Base-by-base conservation (phyloP, 2,797 vertebrate species). In the Chelidonichthys spinosus region DNA sequence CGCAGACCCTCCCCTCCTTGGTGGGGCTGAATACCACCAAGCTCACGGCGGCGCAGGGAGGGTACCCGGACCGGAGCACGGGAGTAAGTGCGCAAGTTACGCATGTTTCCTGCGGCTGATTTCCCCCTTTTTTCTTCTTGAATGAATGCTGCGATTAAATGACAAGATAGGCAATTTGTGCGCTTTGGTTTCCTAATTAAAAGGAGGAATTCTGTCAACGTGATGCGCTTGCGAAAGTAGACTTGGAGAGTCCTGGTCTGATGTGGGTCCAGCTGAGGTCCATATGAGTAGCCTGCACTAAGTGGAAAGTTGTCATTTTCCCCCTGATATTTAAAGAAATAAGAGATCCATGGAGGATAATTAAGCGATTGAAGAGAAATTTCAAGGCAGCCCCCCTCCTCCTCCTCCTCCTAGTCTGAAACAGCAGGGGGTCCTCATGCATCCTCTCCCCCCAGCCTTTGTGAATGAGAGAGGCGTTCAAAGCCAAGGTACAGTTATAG, bases 1-100 rank as follows among this genome's bases (percentile, higher is more conserved):
- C 96, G 88, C 97, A 98, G 95, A 98, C 96, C 71, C 93, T 98
- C 92, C 97, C 97, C 74, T 96, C 96, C 43, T 93, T 98, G 87
- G 97, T 97, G 92, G 97, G 97, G 89, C 96, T 98, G 87, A 98
- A 98, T 87, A 97, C 95, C 76, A 98, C 97, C 90, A 95, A 93
- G 94, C 94, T 99, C 74, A 96, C 96, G 78, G 97, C 96, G 71
- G 97, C 97, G 79, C 94, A 96, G 81, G 96, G 95, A 78, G 96
- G 96, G 67, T 96, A 96, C 86, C 94, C 95, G 61, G 97, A 98
- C 91, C 94, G 97, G 90, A 98, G 97, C 93, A 97, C 96, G 36
- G 96, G 97, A 93, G 98, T 98, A 95, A 99, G 97, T 97, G 74
- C 77, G 69, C 76, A 50, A 73, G 68, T 87, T 80, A 62, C 36